These are phyloP conservation scores for Dicentrarchus labrax DNA, from an alignment of 2,113 vertebrate species.

Conservation along the genomic window DNA sequence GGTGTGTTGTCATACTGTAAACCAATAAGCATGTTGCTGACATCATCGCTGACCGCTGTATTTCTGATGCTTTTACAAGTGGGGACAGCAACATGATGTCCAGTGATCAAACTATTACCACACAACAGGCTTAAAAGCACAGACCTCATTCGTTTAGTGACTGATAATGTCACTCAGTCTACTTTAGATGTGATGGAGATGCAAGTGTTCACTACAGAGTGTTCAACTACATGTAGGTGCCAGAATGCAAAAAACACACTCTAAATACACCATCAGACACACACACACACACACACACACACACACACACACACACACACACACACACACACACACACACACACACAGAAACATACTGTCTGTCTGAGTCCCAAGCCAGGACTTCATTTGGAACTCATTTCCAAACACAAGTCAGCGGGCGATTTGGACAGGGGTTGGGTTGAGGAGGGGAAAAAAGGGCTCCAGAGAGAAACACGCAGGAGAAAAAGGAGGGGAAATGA, in stretches of 20 bases:
- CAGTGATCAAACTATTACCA: background rate
- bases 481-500: constrained; percentile 63
- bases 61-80: background rate
- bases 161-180: background rate
- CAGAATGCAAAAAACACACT: constrained; percentile 13
- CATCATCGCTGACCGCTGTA: background rate
- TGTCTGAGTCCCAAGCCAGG: constrained; percentile 28
- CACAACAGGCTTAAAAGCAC: background rate
- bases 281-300: background rate
- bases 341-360: background rate
- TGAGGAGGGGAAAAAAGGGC: constrained; percentile 36
- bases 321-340: background rate
- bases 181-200: background rate
- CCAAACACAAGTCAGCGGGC: constrained; percentile 55
- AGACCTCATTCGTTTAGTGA: background rate
- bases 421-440: constrained; percentile 40
- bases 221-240: constrained; percentile 24
- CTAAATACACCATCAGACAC: constrained; percentile 2
- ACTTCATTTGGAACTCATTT: constrained; percentile 62
- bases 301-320: constrained; percentile 1
- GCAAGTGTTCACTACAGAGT: too few relatives aligned
- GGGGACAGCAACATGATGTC: background rate
- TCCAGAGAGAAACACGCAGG: constrained; percentile 50
- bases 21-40: background rate
- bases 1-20: background rate